Conservation (phyloP, 2,797 vertebrate genomes). For the Eidolon dupreanum region DNA sequence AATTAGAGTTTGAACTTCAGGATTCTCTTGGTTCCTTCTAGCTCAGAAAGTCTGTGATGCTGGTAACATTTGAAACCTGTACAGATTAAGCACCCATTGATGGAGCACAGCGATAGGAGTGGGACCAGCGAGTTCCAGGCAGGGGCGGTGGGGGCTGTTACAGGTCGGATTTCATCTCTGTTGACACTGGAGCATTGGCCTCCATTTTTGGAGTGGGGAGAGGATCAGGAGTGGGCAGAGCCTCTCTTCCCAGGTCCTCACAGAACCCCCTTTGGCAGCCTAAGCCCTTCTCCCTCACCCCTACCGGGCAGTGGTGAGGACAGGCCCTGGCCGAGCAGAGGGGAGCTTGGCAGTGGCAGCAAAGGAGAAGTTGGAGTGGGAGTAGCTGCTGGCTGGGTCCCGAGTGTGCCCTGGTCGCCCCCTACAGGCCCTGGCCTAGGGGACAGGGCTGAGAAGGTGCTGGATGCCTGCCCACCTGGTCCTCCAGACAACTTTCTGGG, state of each 20-base stretch:
- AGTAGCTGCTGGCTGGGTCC: background rate
- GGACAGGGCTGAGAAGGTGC: background rate
- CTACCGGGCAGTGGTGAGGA: background rate
- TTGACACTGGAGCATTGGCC: background rate
- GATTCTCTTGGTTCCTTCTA: background rate
- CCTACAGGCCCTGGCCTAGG: constrained; percentile 15
- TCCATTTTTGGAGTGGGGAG: background rate
- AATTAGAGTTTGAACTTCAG: background rate
- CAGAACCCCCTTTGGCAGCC: background rate
- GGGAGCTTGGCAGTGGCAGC: background rate
- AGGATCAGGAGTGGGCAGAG: background rate
- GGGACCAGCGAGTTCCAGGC: background rate
- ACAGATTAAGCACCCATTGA: background rate
- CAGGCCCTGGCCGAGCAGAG: background rate
- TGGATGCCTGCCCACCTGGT: background rate
- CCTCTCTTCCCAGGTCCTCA: background rate
- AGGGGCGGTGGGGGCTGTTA: rapidly evolving
- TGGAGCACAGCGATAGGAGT: background rate
- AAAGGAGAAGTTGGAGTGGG: background rate
- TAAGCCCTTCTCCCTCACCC: background rate
- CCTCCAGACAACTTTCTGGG: background rate
- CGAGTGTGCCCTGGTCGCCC: background rate
- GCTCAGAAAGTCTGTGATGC: background rate
- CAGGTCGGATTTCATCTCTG: background rate
- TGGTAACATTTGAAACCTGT: background rate